Percentiles rank a stretch among this genome's conserved stretches.
These are phyloP conservation scores for Nezara viridula DNA, from an alignment of 2,888 invertebrate genomes.

Conservation along the genomic window DNA sequence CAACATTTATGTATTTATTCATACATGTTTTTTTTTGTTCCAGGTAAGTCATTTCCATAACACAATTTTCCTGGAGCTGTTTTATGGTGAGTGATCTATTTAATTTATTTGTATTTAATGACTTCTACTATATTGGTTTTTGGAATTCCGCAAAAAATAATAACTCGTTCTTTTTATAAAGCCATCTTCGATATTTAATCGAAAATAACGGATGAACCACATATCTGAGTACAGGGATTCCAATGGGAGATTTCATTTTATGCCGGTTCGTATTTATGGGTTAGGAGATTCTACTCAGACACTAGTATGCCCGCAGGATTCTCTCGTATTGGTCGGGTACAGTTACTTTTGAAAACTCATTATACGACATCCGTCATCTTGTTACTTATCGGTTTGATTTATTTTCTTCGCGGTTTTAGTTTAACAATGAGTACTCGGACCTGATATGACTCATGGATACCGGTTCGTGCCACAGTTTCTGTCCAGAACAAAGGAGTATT, in stretches of 20 bases:
- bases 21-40: background rate
- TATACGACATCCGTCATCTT: slow-evolving; percentile 4
- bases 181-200: background rate
- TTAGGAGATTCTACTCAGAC: background rate
- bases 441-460: background rate
- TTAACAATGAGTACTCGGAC: background rate
- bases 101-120: background rate
- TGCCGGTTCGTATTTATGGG: background rate
- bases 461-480: background rate
- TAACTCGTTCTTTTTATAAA: background rate
- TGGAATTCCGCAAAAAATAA: background rate
- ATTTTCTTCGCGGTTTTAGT: background rate
- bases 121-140: background rate
- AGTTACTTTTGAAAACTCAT: background rate
- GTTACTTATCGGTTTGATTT: slow-evolving; percentile 9
- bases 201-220: background rate
- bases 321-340: background rate
- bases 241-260: background rate
- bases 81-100: background rate
- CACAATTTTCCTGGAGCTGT: background rate
- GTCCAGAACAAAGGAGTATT: background rate
- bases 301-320: background rate
- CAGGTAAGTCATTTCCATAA: background rate
- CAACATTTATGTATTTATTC: no score
- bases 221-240: background rate